These are phyloP conservation scores for Porites lutea DNA, from an alignment of 64 coral and sea anemone species.

Conservation along the genomic window DNA sequence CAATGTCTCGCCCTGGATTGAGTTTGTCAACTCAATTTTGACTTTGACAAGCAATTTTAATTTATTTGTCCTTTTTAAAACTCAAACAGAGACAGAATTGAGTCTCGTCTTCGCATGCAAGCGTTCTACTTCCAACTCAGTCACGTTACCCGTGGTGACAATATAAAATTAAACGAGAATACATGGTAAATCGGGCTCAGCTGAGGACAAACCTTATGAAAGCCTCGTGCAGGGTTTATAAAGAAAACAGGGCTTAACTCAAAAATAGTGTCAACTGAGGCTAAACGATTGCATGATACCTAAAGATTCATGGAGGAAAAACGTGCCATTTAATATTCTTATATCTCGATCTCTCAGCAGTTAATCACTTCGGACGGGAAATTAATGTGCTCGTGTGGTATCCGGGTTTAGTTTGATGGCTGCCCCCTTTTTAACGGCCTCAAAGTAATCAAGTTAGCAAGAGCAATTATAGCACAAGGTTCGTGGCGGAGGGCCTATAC, in stretches of 20 bases:
- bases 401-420: not conserved
- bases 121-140: no score
- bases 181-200: no score
- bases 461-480: constrained; percentile 7
- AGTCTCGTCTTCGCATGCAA: not conserved
- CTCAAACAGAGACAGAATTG: constrained; percentile 3
- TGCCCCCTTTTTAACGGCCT: not conserved
- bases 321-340: not conserved
- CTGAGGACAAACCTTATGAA: no score
- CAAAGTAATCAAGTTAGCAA: constrained; percentile 1
- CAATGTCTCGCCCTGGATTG: not conserved
- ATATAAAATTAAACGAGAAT: no score
- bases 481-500: not conserved
- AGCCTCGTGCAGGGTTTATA: no score
- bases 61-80: not conserved
- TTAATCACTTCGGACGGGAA: constrained; percentile 27
- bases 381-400: not conserved
- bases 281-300: not conserved
- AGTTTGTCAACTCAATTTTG: not conserved
- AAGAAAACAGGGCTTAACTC: no score
- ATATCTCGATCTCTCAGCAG: constrained; percentile 18
- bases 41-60: not conserved
- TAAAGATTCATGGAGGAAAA: not conserved
- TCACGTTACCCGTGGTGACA: no score
- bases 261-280: no score